Base-by-base conservation (phyloP, 2,113 vertebrate genomes). In the Telmatochromis brichardi region DNA sequence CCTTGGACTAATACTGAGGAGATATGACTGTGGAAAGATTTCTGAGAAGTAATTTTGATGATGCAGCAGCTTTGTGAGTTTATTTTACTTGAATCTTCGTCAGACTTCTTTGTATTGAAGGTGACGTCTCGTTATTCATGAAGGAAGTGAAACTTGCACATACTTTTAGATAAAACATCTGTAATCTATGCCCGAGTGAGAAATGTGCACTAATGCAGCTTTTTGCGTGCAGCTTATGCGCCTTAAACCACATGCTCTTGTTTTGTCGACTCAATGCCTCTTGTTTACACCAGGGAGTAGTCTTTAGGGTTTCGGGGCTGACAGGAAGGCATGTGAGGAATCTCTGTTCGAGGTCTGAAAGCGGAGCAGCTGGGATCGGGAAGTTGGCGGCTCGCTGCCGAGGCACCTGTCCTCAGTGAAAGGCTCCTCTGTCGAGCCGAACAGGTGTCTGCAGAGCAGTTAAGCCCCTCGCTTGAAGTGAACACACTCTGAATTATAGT, bases 341-440 rank as follows among this genome's bases (percentile, higher is more conserved):
- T 96, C 92, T 80, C 81, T 87, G 92, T 87, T 53, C 50, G 79
- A 87, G 86, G 76, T 82, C 84, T 92, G 91, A 93, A 93, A 94
- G 88, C 60, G 7, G 87, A 95, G 93, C 96, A 96, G 96, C 95
- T 96, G 96, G 90, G 89, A 90, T 89, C 13, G 15, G 85, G 80
- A 89, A 35, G 84, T 81, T 83, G 82, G 63, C 65, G 50, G 55
- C 85, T 82, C 7, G 14, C 26, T 87, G 85, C 80, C 5, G 40
- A 58, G 92, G 93, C 97, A 96, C 97, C 97, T 97, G 97, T 96
- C 93, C 85, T 88, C 88, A 85, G 93, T 97, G 96, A 97, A 97
- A 96, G 95, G 93, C 93, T 91, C 91, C 91, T 94, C 96, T 97
- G 92, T 95, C 26, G 83, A 88, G 86, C 73, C 7, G 35, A 94